Evolutionary conservation across 2,797 vertebrate species (phyloP), one percentile per base, ranked within the genome.

Genomic region (Dendrocincla fuliginosa): DNA sequence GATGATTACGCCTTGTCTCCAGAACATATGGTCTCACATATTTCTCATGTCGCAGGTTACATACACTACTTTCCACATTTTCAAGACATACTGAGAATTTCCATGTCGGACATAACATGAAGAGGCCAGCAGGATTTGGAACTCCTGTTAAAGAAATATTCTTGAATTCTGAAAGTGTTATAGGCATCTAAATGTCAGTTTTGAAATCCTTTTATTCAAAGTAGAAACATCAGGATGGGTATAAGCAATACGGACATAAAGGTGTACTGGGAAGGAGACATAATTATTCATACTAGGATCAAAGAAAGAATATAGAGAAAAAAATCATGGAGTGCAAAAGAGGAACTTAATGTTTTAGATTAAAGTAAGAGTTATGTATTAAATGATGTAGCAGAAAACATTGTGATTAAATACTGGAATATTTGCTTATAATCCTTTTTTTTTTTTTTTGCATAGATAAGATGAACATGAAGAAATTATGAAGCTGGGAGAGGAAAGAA

Each of bases 401-500:
- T 7, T 35, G 27, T 71, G 14, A 42, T 60, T 81, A 44, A 42
- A 18, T 56, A 57, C 16, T 35, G 32, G 53, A 84, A 60, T 67
- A 71, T 73, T 74, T 88, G 17, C 13, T 53, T 75, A 44, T 28
- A 69, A 64, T 39, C 1, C 3, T 16, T 35, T 35, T 35, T 35
- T 35, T 35, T 30, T 52, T 76, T 82, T 77, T 11, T 78, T 71
- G 28, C 64, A 32, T 7, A 57, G 16, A 10, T 44, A 50, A 50
- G 6, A 10, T 27, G 19, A 63, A 70, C 24, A 7, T 60, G 30
- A 81, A 55, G 30, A 11, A 65, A 53, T 10, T 27, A 6, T 20
- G 11, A 46, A 33, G 11, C 35, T 7, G 7, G 1, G 2, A 3
- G 3, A 1, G 2, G n/a, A 55, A 49, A 37, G 12, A 80, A 55